phyloP scores from a whole-genome alignment of 2,113 vertebrate species.

The Crotalus viridis region DNA sequence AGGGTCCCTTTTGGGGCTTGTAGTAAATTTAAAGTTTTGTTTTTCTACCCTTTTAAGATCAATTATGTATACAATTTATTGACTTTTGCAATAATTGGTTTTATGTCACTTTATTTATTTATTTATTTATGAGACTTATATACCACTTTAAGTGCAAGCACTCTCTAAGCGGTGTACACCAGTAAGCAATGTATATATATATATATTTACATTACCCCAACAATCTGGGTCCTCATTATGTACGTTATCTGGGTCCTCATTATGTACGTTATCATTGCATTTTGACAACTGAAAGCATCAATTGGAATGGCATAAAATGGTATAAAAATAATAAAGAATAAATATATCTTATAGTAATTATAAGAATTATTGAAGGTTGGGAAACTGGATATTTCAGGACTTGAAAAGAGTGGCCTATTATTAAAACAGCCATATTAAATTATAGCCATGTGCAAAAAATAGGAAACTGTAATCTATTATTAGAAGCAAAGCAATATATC shows the following conservation, averaged over 20 bases:
- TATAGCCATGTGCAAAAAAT: not conserved
- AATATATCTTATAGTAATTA: not conserved
- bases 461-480: not conserved
- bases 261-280: not conserved
- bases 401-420: not conserved
- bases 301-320: not conserved
- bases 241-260: too few species aligned
- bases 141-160: too few species aligned
- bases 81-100: not conserved
- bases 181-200: too few species aligned
- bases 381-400: not conserved
- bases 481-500: not conserved
- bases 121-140: too few species aligned
- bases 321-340: not conserved
- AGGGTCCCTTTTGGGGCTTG: not conserved
- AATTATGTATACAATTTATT: not conserved
- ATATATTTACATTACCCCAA: too few species aligned
- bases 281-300: not conserved
- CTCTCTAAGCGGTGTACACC: too few species aligned
- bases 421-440: not conserved
- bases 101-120: not conserved
- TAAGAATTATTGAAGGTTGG: not conserved
- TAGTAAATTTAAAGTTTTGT: not conserved
- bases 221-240: too few species aligned
- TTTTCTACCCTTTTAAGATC: not conserved